Base-by-base conservation (phyloP, 2,113 vertebrate genomes). In the Setophaga kirtlandii region DNA sequence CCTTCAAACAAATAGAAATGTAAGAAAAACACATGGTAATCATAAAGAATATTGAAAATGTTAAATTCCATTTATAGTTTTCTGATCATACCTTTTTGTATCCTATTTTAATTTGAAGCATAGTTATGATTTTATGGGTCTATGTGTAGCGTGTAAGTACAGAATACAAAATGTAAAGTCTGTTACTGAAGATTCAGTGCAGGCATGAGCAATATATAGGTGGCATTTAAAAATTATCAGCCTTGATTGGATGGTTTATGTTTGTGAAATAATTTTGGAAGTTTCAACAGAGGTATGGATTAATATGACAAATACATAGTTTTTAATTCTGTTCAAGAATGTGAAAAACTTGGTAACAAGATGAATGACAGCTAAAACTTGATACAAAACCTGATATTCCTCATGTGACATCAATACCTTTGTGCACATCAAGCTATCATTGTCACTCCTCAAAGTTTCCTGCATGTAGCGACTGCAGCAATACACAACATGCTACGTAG, bases 181-280 rank as follows among this genome's bases (percentile, higher is more conserved):
- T 86, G 11, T 65, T 90, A 37, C 50, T 88, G 39, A 37, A 37
- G 76, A 70, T 93, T 77, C 81, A 89, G 27, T 73, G 49, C 22
- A 91, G 35, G 18, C 33, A n/a, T 86, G 89, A 89, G 20, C 63
- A 83, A 89, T 85, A 77, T 12, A 81, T 18, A 84, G 63, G 30
- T 44, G 33, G 16, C 12, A 58, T 46, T 93, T 89, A 79, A 64
- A 35, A 81, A 63, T 75, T 69, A 56, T 31, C 64, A 64, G 8
- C 12, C 33, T 71, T 86, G 23, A 17, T 87, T 83, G 28, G n/a
- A 39, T 46, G 24, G 39, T 89, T 97, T 90, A 89, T 80, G 42
- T 87, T 95, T 89, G 33, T 33, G 67, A 88, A 76, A 53, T 89
- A 10, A 59, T 84, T 97, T 95, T 88, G n/a, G 30, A 96, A 95